Evolutionary conservation across 2,888 invertebrate genomes (phyloP).

Genomic region (Nezara viridula): DNA sequence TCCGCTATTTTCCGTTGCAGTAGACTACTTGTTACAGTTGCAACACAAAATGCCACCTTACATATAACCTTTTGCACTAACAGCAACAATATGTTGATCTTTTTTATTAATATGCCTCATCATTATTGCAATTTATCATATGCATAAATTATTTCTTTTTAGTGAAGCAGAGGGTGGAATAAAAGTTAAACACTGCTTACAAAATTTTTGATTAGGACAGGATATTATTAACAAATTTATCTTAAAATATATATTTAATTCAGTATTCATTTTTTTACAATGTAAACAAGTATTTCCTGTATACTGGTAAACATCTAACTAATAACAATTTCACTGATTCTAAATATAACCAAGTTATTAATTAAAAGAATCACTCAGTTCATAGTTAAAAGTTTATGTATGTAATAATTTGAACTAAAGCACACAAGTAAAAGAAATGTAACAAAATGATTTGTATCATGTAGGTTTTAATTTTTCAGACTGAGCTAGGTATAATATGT

Average conservation of each 20-base stretch:
- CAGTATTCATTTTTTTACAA: not conserved
- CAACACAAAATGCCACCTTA: no score
- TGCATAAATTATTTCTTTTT: no score
- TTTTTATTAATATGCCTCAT: no score
- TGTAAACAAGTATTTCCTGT: not conserved
- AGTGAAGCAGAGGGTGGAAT: no score
- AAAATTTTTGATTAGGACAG: not conserved
- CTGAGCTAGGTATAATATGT: not conserved
- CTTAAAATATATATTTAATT: constrained; percentile 16
- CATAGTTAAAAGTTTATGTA: not conserved
- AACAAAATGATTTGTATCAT: not conserved
- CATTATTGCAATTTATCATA: no score
- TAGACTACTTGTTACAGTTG: no score
- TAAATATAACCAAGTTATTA: not conserved
- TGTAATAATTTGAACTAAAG: not conserved
- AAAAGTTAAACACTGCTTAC: no score
- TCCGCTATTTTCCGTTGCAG: no score
- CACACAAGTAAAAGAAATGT: not conserved
- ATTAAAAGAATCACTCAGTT: not conserved
- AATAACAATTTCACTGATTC: not conserved
- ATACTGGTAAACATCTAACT: not conserved
- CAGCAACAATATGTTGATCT: no score
- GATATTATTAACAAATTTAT: not conserved
- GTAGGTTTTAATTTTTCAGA: not conserved
- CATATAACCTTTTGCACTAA: no score